Percentiles rank a stretch among this genome's conserved stretches.
Conservation (phyloP, 1,140 invertebrate genomes). For the Octopus sinensis region DNA sequence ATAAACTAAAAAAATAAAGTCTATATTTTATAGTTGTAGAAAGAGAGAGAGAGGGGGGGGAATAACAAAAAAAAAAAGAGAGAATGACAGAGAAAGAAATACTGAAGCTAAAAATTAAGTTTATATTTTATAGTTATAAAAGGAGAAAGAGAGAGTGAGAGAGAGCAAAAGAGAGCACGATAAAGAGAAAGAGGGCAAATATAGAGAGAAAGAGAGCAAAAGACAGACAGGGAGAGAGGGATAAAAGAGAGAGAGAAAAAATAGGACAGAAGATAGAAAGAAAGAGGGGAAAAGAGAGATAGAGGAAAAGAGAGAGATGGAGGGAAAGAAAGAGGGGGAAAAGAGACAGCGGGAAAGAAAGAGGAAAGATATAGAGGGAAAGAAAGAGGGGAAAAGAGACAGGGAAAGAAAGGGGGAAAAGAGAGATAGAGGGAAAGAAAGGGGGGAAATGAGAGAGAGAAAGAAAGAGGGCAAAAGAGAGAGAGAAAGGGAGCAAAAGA, state of each 20-base stretch:
- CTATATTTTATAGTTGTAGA: neutral
- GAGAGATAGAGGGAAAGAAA: slow-evolving; percentile 1
- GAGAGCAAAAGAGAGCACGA: neutral
- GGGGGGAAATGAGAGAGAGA: neutral
- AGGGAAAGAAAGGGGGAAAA: neutral
- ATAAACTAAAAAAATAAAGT: neutral
- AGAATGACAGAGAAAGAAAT: neutral
- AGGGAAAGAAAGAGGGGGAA: neutral
- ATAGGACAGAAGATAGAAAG: neutral
- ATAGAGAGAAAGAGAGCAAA: neutral
- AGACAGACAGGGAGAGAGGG: neutral
- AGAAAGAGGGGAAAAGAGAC: neutral
- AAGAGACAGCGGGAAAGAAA: neutral
- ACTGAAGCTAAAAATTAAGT: neutral
- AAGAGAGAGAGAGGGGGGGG: neutral
- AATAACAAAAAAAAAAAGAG: neutral
- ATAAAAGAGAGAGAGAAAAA: neutral
- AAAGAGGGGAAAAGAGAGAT: neutral
- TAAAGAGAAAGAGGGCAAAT: neutral
- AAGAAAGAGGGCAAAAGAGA: neutral
- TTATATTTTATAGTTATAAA: neutral
- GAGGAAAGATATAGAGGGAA: neutral
- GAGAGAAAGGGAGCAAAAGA: neutral
- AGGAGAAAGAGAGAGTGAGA: neutral
- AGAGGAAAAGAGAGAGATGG: neutral